Evolutionary conservation across 2,113 vertebrate genomes (phyloP).

Genomic region (Dunckerocampus dactyliophorus): DNA sequence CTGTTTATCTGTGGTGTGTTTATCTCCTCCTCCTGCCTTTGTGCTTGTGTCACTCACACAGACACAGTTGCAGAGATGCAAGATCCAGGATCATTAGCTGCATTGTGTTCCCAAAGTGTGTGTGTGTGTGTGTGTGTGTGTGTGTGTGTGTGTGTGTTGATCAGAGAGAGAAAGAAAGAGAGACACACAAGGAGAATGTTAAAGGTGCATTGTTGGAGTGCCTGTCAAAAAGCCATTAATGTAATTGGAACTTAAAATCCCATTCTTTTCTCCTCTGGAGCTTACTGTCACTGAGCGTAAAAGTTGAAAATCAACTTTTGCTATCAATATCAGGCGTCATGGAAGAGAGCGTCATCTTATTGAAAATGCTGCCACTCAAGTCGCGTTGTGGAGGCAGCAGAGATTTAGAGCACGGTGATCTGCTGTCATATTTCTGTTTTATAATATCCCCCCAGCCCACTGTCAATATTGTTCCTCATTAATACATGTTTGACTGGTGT

Average conservation of each 20-base stretch:
- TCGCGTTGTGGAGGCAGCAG: conserved; percentile 13
- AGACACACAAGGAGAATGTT: neutral
- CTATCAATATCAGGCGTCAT: conserved; percentile 53
- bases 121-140: conserved; percentile 15
- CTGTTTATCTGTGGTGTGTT: conserved; percentile 31
- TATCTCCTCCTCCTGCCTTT: conserved; percentile 26
- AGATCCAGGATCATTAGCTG: conserved; percentile 55
- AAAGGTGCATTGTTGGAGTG: conserved; percentile 48
- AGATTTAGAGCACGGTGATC: conserved; percentile 3
- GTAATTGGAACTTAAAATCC: conserved; percentile 71
- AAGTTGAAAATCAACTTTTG: conserved; percentile 60
- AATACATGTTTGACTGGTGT: conserved; percentile 1
- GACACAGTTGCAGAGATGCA: conserved; percentile 52
- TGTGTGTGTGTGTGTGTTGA: conserved; percentile 17
- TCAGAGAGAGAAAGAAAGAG: conserved; percentile 10
- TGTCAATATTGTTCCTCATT: conserved; percentile 9
- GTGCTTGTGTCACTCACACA: conserved; percentile 52
- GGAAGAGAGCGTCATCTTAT: conserved; percentile 45
- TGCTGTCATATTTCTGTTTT: conserved; percentile 11
- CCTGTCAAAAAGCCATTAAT: conserved; percentile 66
- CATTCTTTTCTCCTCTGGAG: conserved; percentile 61
- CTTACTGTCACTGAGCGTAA: conserved; percentile 50
- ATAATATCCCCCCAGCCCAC: neutral
- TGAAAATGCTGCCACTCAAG: conserved; percentile 54
- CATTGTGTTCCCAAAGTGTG: conserved; percentile 43